Evolutionary conservation across 2,113 vertebrate species (phyloP).

Genomic region (Istiophorus platypterus): DNA sequence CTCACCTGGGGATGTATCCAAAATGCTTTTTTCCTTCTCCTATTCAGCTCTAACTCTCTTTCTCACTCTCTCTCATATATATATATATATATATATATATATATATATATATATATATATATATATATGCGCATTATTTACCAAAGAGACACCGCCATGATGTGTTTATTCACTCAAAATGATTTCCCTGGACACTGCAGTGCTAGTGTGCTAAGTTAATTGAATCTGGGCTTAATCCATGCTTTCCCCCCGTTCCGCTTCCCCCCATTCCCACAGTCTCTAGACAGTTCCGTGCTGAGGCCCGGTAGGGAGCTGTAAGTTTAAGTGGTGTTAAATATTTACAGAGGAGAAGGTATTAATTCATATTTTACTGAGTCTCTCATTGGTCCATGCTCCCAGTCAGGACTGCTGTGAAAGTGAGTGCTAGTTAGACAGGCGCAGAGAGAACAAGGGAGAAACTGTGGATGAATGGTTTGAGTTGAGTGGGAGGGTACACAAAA

Average conservation of each 20-base stretch:
- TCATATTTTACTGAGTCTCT: slow-evolving; percentile 73
- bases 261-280: slow-evolving; percentile 64
- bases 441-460: not conserved
- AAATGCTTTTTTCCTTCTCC: slow-evolving; percentile 42
- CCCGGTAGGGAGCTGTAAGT: slow-evolving; percentile 70
- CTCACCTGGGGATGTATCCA: slow-evolving; percentile 54
- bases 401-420: slow-evolving; percentile 39
- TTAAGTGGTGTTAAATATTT: slow-evolving; percentile 85
- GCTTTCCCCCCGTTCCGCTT: slow-evolving; percentile 39
- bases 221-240: slow-evolving; percentile 81
- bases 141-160: slow-evolving; percentile 74
- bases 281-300: slow-evolving; percentile 62
- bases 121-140: slow-evolving; percentile 62
- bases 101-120: too few relatives aligned
- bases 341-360: slow-evolving; percentile 77
- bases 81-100: slow-evolving; percentile 3
- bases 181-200: slow-evolving; percentile 80
- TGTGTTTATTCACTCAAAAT: slow-evolving; percentile 85
- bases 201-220: slow-evolving; percentile 76
- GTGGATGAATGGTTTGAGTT: slow-evolving; percentile 7
- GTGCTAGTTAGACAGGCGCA: not conserved
- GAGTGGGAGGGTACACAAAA: not conserved
- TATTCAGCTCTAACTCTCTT: not conserved
- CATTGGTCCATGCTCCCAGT: slow-evolving; percentile 43
- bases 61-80: not conserved